These are phyloP conservation scores for Idaea straminata DNA, from an alignment of 2,888 invertebrate genomes.

Conservation along the genomic window DNA sequence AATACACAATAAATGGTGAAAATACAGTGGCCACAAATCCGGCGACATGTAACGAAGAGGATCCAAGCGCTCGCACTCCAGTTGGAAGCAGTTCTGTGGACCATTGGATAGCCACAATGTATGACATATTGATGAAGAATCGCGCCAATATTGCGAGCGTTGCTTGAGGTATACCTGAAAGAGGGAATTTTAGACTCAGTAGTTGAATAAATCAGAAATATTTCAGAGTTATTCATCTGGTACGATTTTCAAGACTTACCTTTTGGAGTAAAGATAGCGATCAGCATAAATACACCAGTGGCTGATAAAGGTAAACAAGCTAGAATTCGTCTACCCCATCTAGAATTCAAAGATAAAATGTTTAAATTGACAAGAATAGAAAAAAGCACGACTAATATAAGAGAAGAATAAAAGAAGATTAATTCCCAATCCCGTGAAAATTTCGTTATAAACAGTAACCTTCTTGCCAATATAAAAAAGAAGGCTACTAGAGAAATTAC, in stretches of 20 bases:
- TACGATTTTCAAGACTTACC: slow-evolving; percentile 38
- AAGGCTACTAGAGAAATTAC: too few species aligned
- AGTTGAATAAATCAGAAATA: too few species aligned
- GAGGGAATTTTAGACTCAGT: not conserved
- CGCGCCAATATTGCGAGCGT: slow-evolving; percentile 63
- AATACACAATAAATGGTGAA: slow-evolving; percentile 68
- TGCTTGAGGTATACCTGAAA: slow-evolving; percentile 57
- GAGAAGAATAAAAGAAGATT: too few species aligned
- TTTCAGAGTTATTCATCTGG: too few species aligned
- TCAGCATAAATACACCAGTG: slow-evolving; percentile 50
- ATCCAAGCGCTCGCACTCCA: slow-evolving; percentile 63
- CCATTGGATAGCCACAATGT: slow-evolving; percentile 71
- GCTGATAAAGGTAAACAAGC: slow-evolving; percentile 54
- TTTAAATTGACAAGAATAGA: not conserved
- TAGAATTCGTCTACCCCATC: slow-evolving; percentile 64
- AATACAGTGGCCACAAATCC: slow-evolving; percentile 63
- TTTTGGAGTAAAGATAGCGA: slow-evolving; percentile 65
- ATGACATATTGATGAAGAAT: slow-evolving; percentile 72
- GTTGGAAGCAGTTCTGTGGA: slow-evolving; percentile 69
- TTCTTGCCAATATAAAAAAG: too few species aligned
- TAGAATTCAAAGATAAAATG: slow-evolving; percentile 29
- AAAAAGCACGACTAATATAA: too few species aligned
- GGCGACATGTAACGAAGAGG: slow-evolving; percentile 67
- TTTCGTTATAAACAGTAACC: too few species aligned
- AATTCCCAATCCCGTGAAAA: too few species aligned